Conservation (phyloP, 53 echinoderm and acorn worm species). For the Patiria pectinifera region DNA sequence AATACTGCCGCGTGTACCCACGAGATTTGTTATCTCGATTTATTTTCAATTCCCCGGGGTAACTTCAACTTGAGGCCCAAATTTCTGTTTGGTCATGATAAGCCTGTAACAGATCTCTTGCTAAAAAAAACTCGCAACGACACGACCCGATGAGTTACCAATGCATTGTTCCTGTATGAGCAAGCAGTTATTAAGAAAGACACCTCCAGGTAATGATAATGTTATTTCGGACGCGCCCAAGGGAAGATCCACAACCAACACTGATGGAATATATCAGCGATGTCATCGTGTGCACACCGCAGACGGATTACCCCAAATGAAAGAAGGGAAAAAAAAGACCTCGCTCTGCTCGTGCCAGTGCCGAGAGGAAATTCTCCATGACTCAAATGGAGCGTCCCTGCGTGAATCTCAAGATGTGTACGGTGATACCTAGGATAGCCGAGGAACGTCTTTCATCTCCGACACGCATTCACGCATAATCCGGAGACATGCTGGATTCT, state of each 20-base stretch:
- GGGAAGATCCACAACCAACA: background rate
- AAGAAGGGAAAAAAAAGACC: background rate
- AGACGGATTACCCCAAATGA: background rate
- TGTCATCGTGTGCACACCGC: background rate
- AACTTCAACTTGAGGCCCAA: background rate
- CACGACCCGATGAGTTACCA: background rate
- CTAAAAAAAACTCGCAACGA: background rate
- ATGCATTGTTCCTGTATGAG: slow-evolving; percentile 8
- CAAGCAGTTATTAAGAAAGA: slow-evolving; percentile 18
- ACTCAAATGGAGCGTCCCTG: background rate
- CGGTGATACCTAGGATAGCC: background rate
- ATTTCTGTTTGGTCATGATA: background rate
- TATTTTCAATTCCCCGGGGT: background rate
- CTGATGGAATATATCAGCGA: background rate
- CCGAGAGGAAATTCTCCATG: background rate
- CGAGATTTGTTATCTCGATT: background rate
- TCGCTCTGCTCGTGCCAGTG: background rate
- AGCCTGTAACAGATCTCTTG: background rate
- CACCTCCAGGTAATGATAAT: slow-evolving; percentile 31
- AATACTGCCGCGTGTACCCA: background rate
- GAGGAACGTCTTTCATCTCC: slow-evolving; percentile 2
- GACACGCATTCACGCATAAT: background rate
- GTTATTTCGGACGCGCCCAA: background rate
- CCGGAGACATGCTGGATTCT: background rate
- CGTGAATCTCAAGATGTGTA: background rate